Evolutionary conservation across 2,797 vertebrate species (phyloP).

Genomic region (Buceros bicornis): DNA sequence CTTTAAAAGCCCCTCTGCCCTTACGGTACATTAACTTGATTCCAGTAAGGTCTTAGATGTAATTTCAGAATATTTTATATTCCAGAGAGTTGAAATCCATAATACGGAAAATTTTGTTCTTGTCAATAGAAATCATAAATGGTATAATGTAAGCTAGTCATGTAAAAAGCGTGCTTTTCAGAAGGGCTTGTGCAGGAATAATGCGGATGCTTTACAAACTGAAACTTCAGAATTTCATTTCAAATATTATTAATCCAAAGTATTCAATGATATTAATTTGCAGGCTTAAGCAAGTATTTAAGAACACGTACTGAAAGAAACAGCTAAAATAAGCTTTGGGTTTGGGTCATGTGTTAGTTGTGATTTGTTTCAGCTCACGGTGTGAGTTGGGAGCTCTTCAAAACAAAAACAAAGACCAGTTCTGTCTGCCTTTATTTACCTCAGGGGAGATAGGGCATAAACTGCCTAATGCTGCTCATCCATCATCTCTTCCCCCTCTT

Average conservation of each 20-base stretch:
- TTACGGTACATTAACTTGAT: slow-evolving; percentile 31
- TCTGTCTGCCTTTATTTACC: neutral
- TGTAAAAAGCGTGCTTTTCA: neutral
- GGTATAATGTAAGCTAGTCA: neutral
- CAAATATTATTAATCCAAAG: neutral
- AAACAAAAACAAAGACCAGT: neutral
- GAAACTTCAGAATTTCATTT: neutral
- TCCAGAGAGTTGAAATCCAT: slow-evolving; percentile 18
- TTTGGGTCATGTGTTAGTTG: neutral
- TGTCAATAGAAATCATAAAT: slow-evolving; percentile 9
- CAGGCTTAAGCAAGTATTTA: neutral
- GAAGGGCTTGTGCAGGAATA: neutral
- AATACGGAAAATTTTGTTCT: neutral
- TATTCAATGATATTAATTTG: neutral
- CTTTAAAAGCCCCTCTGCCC: slow-evolving; percentile 28
- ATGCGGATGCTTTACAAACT: neutral
- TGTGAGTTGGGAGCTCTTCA: neutral
- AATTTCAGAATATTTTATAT: slow-evolving; percentile 38
- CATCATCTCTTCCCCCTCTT: neutral
- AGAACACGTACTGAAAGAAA: neutral
- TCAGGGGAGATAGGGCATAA: neutral
- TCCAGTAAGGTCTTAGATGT: slow-evolving; percentile 35
- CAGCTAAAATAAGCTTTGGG: neutral
- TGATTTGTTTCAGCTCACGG: neutral
- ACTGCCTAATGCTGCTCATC: neutral